Evolutionary conservation across 2,888 invertebrate species (phyloP).

Genomic region (Patella depressa): DNA sequence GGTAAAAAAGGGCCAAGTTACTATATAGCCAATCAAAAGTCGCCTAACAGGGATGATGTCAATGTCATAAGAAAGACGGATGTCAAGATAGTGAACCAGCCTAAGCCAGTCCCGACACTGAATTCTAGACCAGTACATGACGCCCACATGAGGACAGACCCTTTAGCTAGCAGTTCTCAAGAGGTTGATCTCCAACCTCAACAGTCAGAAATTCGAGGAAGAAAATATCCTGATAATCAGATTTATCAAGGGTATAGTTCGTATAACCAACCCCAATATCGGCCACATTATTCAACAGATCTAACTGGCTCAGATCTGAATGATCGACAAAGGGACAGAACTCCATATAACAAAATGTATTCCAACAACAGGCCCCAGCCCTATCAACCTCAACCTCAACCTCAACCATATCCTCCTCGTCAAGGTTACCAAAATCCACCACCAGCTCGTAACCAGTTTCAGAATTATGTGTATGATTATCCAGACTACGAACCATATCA

Average conservation of each 20-base stretch:
- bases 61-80: neutral
- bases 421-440: neutral
- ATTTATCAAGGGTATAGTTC: neutral
- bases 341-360: neutral
- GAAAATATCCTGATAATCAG: constrained; percentile 5
- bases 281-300: neutral
- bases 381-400: neutral
- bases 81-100: neutral
- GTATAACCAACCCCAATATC: neutral
- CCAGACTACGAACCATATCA: constrained; percentile 21
- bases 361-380: neutral
- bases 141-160: neutral
- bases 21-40: neutral
- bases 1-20: constrained; percentile 1
- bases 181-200: neutral
- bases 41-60: neutral
- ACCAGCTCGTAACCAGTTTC: neutral
- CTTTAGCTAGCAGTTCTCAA: neutral
- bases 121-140: neutral
- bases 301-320: neutral
- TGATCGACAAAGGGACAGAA: constrained; percentile 1
- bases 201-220: neutral
- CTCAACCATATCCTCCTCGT: neutral
- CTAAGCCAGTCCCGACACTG: neutral
- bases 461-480: constrained; percentile 18